Percentiles rank a stretch among this genome's conserved stretches.
These are phyloP conservation scores for Esox lucius DNA, from an alignment of 2,797 vertebrate species.

Conservation along the genomic window DNA sequence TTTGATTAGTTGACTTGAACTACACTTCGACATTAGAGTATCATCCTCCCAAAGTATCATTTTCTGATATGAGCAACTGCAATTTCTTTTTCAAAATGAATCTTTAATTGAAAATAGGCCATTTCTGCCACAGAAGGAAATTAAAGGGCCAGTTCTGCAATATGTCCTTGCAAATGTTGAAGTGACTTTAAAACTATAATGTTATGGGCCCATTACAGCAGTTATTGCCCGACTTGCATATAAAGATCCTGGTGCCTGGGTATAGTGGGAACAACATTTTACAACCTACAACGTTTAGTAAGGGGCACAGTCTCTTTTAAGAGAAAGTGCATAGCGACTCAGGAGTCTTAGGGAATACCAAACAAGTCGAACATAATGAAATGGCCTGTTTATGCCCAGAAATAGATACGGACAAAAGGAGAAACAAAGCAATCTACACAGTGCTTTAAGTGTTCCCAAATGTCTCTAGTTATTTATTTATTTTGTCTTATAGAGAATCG, in stretches of 20 bases:
- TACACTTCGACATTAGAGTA: constrained; percentile 37
- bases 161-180: constrained; percentile 45
- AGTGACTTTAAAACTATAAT: constrained; percentile 41
- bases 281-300: not conserved
- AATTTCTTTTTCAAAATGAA: constrained; percentile 26
- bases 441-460: not conserved
- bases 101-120: constrained; percentile 53
- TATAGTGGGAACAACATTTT: not conserved
- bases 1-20: not conserved
- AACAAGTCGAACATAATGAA: not conserved
- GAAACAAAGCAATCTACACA: not conserved
- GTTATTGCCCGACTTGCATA: not conserved
- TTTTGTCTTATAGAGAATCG: not conserved
- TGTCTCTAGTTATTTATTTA: not conserved
- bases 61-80: constrained; percentile 23
- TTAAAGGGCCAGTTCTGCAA: constrained; percentile 54
- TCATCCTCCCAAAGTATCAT: constrained; percentile 36
- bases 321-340: not conserved
- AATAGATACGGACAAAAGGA: not conserved
- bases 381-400: not conserved
- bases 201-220: constrained; percentile 43
- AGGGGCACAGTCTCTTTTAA: not conserved
- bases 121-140: constrained; percentile 45
- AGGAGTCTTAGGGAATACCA: not conserved
- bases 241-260: not conserved